Base-by-base conservation (phyloP, 2,888 invertebrate genomes). In the Emesis furor region DNA sequence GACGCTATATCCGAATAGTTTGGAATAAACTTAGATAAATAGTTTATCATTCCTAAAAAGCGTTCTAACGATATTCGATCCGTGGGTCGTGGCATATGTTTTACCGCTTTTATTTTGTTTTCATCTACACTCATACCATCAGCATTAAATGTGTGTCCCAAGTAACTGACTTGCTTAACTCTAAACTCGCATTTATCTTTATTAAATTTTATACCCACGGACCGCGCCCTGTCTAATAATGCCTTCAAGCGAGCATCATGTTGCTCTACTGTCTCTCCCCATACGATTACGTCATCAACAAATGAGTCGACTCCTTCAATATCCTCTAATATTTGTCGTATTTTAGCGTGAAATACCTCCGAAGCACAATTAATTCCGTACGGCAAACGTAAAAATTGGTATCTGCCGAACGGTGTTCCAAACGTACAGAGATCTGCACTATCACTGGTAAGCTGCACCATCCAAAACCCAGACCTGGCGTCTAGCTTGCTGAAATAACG, bases 1-100 rank as follows among this genome's bases (percentile, higher is more conserved):
- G 78, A 8, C 17, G 32, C 65, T 59, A 59, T 59, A 8, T 90
- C 85, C 0, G 90, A 88, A 51, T 83, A 89, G 35, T 89, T 86
- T 1, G 81, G 88, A 32, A 89, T 90, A 81, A 90, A 90, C 68
- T 89, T 90, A 3, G 85, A 76, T 3, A 90, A 51, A 76, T 89
- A 90, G 73, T 90, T 89, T 0, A 86, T 72, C 81, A 85, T 80
- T 0, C 90, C 89, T 2, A 91, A 14, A 78, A 90, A 91, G 8
- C 89, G 76, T 35, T 90, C 89, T 12, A 90, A 62, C 0, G 76
- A 1, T n/a, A 67, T 32, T 5, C 83, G 65, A 73, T 90, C 84
- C 0, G 14, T 17, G 0, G 88, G 89, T 3, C 8, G 14, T 0
- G 83, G 84, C 87, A 89, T 88, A 0, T 88, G 74, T 42, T 7